Percentiles rank a stretch among this genome's conserved stretches.
These are phyloP conservation scores for Addax nasomaculatus DNA, from an alignment of 2,113 vertebrate species.

Conservation along the genomic window DNA sequence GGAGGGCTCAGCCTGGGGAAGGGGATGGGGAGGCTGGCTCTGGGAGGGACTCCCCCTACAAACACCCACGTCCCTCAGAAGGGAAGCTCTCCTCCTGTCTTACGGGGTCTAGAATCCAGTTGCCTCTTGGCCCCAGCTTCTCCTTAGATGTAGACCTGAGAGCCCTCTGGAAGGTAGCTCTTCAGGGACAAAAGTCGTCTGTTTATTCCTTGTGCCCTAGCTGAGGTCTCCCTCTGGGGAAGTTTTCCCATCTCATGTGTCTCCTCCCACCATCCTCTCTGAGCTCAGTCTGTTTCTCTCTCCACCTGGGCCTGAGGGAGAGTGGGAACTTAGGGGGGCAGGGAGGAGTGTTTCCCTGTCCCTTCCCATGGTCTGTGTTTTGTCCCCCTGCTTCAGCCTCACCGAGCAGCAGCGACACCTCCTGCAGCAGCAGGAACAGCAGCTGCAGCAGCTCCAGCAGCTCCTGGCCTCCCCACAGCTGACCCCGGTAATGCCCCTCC, in stretches of 20 bases:
- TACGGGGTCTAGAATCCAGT: neutral
- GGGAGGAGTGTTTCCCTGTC: neutral
- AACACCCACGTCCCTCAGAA: neutral
- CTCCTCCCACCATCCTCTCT: neutral
- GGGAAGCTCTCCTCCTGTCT: neutral
- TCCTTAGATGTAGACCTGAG: neutral
- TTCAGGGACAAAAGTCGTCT: neutral
- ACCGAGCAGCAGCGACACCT: slow-evolving; percentile 93
- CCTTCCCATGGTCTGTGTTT: neutral
- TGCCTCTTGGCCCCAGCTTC: neutral
- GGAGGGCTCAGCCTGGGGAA: slow-evolving; percentile 40
- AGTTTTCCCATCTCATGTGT: neutral
- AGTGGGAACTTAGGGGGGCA: neutral
- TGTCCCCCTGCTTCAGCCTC: slow-evolving; percentile 67
- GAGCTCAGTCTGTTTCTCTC: neutral
- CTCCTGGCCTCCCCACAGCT: slow-evolving; percentile 90
- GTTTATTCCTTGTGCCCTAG: neutral
- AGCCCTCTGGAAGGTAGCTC: neutral
- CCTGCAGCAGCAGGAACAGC: slow-evolving; percentile 88
- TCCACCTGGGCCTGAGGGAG: neutral
- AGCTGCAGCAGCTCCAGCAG: slow-evolving; percentile 91
- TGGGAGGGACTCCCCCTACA: slow-evolving; percentile 3
- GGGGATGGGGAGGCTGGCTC: slow-evolving; percentile 23
- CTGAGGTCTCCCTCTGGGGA: neutral
- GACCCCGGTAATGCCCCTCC: slow-evolving; percentile 82